Percentiles rank a stretch among this genome's conserved stretches.
Conservation (phyloP, 2,888 invertebrate species). For the Sminthurides aquaticus region DNA sequence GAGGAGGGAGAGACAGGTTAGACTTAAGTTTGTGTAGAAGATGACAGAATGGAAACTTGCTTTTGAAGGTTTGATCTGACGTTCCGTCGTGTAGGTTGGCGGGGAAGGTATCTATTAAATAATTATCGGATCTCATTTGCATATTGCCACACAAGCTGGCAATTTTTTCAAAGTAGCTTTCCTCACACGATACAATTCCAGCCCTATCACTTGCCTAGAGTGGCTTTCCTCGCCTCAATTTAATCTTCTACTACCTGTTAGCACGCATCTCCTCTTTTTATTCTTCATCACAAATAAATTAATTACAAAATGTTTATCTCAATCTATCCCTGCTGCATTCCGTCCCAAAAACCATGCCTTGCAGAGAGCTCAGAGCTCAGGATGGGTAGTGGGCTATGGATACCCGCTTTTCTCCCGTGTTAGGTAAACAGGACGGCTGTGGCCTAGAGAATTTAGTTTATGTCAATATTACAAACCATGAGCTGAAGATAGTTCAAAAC, state of each 20-base stretch:
- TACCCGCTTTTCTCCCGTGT: too few relatives aligned
- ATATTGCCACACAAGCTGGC: slow-evolving; percentile 21
- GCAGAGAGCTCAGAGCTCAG: neutral
- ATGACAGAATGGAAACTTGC: slow-evolving; percentile 22
- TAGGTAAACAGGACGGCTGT: too few relatives aligned
- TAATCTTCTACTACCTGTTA: slow-evolving; percentile 22
- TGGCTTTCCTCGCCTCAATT: slow-evolving; percentile 22
- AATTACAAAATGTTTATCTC: slow-evolving; percentile 16
- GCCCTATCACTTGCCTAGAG: slow-evolving; percentile 21
- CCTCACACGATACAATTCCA: neutral
- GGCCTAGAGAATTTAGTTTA: too few relatives aligned
- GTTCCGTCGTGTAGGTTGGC: slow-evolving; percentile 18
- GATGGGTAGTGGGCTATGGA: too few relatives aligned
- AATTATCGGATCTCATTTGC: slow-evolving; percentile 21
- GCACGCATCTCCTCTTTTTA: slow-evolving; percentile 18
- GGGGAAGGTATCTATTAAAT: slow-evolving; percentile 19
- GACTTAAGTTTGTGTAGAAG: slow-evolving; percentile 14
- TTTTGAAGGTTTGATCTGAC: slow-evolving; percentile 13
- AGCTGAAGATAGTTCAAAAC: too few relatives aligned
- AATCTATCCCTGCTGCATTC: neutral
- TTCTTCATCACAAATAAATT: slow-evolving; percentile 17
- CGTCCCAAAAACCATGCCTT: neutral
- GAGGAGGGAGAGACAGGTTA: slow-evolving; percentile 1
- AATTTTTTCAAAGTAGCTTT: neutral
- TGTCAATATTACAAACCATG: too few relatives aligned